Evolutionary conservation across 2,797 vertebrate species (phyloP).

Genomic region (Dipus sagitta): DNA sequence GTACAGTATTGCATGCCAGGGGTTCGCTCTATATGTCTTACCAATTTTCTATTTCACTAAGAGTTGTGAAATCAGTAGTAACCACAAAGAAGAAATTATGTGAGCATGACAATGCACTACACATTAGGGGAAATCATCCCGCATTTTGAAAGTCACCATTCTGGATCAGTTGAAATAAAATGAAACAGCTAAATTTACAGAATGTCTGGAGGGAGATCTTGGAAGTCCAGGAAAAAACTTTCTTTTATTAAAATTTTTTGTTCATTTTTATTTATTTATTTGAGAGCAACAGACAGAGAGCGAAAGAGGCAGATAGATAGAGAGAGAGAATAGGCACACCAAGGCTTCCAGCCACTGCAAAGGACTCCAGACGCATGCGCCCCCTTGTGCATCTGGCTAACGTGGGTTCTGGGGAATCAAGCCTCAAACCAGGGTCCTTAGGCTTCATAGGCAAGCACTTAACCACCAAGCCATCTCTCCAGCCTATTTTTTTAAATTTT

Average conservation of each 20-base stretch:
- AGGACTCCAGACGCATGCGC: no score
- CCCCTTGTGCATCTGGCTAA: no score
- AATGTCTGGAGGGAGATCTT: constrained; percentile 56
- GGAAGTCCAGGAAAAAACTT: constrained; percentile 58
- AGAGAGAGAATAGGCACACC: no score
- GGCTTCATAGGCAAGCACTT: no score
- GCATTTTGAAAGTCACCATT: constrained; percentile 9
- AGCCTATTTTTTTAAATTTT: no score
- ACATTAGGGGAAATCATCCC: background rate
- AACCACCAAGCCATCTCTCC: no score
- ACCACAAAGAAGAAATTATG: background rate
- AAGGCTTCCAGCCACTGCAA: no score
- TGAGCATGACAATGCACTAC: background rate
- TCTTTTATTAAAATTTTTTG: background rate
- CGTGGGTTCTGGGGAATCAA: no score
- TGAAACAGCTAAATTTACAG: constrained; percentile 3
- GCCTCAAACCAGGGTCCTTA: no score
- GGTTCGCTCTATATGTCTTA: constrained; percentile 32
- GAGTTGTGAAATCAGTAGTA: background rate
- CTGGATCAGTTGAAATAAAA: constrained; percentile 4
- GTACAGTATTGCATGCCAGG: background rate
- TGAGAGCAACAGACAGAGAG: no score
- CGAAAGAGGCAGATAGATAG: no score
- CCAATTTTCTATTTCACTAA: constrained; percentile 36
- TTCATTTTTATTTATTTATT: no score